Conservation (phyloP, 2,888 invertebrate genomes). For the Pinctada fucata region DNA sequence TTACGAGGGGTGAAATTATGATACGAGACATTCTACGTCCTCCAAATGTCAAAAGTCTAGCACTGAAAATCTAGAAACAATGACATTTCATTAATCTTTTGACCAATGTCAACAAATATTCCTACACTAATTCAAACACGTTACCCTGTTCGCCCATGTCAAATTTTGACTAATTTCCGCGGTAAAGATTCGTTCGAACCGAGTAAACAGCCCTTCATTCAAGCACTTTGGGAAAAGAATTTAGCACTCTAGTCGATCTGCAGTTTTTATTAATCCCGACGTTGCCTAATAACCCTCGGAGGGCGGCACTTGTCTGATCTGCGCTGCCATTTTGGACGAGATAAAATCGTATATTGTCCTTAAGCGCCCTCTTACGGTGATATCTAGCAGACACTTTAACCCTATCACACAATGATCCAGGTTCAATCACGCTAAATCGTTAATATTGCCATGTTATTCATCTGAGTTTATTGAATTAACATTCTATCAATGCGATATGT, state of each 20-base stretch:
- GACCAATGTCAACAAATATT: conserved; percentile 35
- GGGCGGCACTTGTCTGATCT: conserved; percentile 23
- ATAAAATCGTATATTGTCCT: conserved; percentile 29
- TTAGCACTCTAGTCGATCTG: conserved; percentile 32
- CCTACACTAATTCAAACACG: conserved; percentile 33
- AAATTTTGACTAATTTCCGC: conserved; percentile 34
- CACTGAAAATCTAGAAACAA: not conserved
- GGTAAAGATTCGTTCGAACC: conserved; percentile 30
- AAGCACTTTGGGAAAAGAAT: conserved; percentile 35
- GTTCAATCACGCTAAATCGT: not conserved
- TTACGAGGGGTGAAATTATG: not conserved
- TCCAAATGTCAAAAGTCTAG: conserved; percentile 14
- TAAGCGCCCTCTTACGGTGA: conserved; percentile 28
- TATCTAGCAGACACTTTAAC: conserved; percentile 17
- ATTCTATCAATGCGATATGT: not conserved
- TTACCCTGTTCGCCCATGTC: conserved; percentile 35
- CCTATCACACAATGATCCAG: conserved; percentile 14
- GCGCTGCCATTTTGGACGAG: conserved; percentile 16
- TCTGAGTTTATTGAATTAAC: not conserved
- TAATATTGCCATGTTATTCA: not conserved
- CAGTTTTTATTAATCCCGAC: conserved; percentile 36
- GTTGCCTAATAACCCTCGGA: conserved; percentile 34
- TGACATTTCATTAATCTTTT: conserved; percentile 14
- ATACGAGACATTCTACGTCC: conserved; percentile 11
- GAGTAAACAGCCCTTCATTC: conserved; percentile 34